Base-by-base conservation (phyloP, 2,888 invertebrate genomes). In the Pseudococcus longispinus region DNA sequence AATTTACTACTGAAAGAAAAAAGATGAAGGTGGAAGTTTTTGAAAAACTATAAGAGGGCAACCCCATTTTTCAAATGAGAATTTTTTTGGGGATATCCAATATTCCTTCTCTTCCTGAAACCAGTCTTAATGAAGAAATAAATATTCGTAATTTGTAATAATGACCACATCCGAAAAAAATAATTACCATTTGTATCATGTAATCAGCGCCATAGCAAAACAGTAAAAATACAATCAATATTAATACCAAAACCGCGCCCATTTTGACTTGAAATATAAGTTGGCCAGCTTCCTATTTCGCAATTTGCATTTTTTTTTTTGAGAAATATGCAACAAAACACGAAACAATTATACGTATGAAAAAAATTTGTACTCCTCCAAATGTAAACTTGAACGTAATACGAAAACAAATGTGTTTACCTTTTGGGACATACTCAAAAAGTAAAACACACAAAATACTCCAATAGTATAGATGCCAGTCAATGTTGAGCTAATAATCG, bases 161-260 rank as follows among this genome's bases (percentile, higher is more conserved):
- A 37, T 37, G 37, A 8, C 37, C 9, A 32, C 32, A 37, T 37
- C 37, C 9, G 8, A 37, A 37, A 37, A 37, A 60, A 60, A 60
- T 65, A 65, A 65, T 65, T 74, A 74, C 74, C 74, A 74, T 74
- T 32, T 9, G n/a, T n/a, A 6, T 74, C 74, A 74, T 74, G n/a
- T 8, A 74, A 74, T 74, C 74, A 37, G 74, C 74, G 3, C 74
- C 74, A 9, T 37, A 74, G 6, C 74, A 74, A 37, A 74, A 37
- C 0, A 74, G 15, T 18, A 74, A 32, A 74, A 74, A 74, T 37
- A 74, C 74, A 4, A 74, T n/a, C 32, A 74, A n/a, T n/a, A 74
- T 29, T 0, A 74, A 13, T 37, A 74, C 37, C 74, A 74, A 18
- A 37, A 74, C 74, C 6, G 74, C n/a, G 15, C 74, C 74, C 74